Percentiles rank a stretch among this genome's conserved stretches.
phyloP scores from a whole-genome alignment of 2,797 vertebrate species.

The Lagorchestes hirsutus region DNA sequence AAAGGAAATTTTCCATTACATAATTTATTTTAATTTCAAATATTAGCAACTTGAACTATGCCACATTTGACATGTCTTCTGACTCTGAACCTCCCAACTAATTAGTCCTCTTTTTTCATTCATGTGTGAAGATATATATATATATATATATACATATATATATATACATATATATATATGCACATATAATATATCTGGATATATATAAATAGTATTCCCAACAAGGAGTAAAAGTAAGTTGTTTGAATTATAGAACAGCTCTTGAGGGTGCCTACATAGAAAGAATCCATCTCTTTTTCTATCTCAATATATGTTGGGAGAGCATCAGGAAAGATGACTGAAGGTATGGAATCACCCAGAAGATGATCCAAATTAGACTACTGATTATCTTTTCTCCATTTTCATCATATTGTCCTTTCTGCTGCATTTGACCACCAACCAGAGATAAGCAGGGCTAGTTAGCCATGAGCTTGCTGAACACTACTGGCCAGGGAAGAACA shows the following conservation, averaged over 20 bases:
- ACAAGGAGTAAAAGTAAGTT: background rate
- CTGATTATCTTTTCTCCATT: background rate
- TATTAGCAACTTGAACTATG: slow-evolving; percentile 73
- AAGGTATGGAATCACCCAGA: background rate
- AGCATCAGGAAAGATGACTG: background rate
- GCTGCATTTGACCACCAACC: background rate
- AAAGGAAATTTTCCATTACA: slow-evolving; percentile 72
- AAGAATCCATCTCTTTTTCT: background rate
- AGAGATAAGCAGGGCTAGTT: background rate
- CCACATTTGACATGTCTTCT: slow-evolving; percentile 59
- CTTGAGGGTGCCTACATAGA: background rate
- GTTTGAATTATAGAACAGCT: background rate
- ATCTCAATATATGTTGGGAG: background rate
- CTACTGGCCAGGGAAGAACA: background rate
- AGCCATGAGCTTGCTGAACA: background rate
- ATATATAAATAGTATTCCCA: background rate
- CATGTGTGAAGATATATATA: background rate
- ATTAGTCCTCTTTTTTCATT: slow-evolving; percentile 56
- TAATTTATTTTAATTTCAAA: slow-evolving; percentile 79
- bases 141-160: too few species aligned
- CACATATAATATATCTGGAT: background rate
- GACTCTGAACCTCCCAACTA: slow-evolving; percentile 79
- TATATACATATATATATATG: background rate
- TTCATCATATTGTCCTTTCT: background rate
- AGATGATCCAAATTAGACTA: background rate